A percentile compares a stretch with the other conserved stretches of the same genome.
Evolutionary conservation across 2,888 invertebrate genomes (phyloP).

Genomic region (Omphaloscelis lunosa): DNA sequence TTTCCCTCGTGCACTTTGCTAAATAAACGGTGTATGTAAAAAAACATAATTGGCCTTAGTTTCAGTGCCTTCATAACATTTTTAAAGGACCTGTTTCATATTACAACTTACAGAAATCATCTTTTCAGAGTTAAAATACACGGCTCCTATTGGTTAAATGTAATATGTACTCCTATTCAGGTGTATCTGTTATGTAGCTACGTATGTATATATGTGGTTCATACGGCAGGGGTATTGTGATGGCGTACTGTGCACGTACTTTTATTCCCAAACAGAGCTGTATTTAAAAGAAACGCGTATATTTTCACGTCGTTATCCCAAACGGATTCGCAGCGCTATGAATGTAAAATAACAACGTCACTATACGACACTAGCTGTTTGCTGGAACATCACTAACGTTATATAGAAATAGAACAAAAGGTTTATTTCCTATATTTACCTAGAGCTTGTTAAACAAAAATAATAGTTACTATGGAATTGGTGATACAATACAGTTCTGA

Average conservation of each 20-base stretch:
- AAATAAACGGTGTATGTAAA: neutral
- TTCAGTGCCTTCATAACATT: neutral
- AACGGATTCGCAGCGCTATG: conserved; percentile 12
- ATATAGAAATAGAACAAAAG: neutral
- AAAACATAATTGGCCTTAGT: neutral
- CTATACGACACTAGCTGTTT: neutral
- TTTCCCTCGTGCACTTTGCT: neutral
- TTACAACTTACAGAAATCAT: neutral
- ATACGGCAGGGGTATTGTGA: neutral
- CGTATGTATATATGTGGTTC: neutral
- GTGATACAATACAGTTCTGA: neutral
- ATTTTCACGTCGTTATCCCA: conserved; percentile 49
- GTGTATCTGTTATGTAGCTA: neutral
- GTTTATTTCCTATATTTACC: neutral
- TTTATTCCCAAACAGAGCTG: conserved; percentile 14
- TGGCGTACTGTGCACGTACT: neutral
- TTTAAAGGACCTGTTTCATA: neutral
- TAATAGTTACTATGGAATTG: neutral
- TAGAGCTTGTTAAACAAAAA: too few species aligned
- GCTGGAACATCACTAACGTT: neutral
- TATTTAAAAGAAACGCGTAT: conserved; percentile 40
- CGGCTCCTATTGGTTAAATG: neutral
- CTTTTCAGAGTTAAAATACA: neutral
- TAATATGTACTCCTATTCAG: neutral
- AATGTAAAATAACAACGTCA: conserved; percentile 10